These are phyloP conservation scores for Pandemis corylana DNA, from an alignment of 2,888 invertebrate species.

Conservation along the genomic window DNA sequence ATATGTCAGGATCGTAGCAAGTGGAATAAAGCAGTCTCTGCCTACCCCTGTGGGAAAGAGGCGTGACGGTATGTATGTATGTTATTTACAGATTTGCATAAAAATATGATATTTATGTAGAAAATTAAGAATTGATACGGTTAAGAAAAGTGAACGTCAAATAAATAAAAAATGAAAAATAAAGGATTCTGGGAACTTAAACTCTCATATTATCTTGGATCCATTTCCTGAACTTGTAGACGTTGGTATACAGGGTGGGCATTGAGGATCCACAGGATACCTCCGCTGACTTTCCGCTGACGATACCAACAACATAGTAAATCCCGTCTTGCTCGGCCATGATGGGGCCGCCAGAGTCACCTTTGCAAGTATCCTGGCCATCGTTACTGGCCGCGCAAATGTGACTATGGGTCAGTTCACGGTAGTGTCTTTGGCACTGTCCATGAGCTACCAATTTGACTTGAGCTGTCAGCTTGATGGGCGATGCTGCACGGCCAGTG, in stretches of 20 bases:
- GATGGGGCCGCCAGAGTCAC: constrained; percentile 31
- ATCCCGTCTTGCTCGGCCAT: constrained; percentile 13
- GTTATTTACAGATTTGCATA: not conserved
- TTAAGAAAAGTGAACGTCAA: not conserved
- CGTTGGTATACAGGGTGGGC: constrained; percentile 31
- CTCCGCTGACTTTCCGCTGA: not conserved
- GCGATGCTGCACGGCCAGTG: constrained; percentile 1
- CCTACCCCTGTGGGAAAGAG: no score
- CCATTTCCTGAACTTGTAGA: constrained; percentile 20
- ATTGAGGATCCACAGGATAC: not conserved
- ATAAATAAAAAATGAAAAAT: not conserved
- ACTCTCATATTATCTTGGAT: constrained; percentile 5
- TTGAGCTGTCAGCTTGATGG: constrained; percentile 25
- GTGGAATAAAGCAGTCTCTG: no score
- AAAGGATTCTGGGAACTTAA: not conserved
- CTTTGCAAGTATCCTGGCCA: constrained; percentile 26
- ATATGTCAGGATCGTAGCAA: no score
- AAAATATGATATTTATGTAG: not conserved
- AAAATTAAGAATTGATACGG: not conserved
- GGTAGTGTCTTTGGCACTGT: constrained; percentile 1
- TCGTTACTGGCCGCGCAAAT: constrained; percentile 12
- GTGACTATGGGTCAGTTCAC: not conserved
- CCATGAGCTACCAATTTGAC: constrained; percentile 15
- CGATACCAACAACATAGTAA: constrained; percentile 23
- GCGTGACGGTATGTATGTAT: no score